Conservation (phyloP, 2,797 vertebrate species). For the Chrysocyon brachyurus region DNA sequence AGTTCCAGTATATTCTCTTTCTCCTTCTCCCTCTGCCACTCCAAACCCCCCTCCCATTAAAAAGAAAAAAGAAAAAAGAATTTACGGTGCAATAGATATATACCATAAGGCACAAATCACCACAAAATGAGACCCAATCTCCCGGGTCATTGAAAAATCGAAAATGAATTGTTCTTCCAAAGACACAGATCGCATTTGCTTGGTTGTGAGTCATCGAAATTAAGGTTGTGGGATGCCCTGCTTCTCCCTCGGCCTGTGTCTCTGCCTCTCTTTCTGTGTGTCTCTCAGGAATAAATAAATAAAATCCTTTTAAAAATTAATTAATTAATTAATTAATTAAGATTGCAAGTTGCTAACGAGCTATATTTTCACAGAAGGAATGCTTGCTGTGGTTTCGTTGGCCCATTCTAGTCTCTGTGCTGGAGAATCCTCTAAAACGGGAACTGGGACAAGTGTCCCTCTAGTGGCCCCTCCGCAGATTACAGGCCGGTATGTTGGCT, state of each 20-base stretch:
- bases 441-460: constrained; percentile 50
- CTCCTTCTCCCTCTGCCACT: neutral
- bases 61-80: neutral
- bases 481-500: neutral
- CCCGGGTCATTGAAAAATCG: neutral
- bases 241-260: too few species aligned
- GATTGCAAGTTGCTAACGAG: neutral
- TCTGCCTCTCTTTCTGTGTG: too few species aligned
- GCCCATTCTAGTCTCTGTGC: neutral
- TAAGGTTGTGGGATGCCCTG: neutral
- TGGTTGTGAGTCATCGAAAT: neutral
- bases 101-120: neutral
- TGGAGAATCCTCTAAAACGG: neutral
- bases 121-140: constrained; percentile 1
- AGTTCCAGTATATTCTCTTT: neutral
- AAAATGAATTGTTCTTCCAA: neutral
- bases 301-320: neutral
- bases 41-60: neutral
- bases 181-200: neutral
- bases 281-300: too few species aligned
- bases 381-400: constrained; percentile 27
- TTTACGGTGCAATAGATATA: neutral
- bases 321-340: constrained; percentile 70
- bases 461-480: constrained; percentile 71
- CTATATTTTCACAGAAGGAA: neutral